Evolutionary conservation across 2,113 vertebrate species (phyloP).

Genomic region (Oriolus oriolus): DNA sequence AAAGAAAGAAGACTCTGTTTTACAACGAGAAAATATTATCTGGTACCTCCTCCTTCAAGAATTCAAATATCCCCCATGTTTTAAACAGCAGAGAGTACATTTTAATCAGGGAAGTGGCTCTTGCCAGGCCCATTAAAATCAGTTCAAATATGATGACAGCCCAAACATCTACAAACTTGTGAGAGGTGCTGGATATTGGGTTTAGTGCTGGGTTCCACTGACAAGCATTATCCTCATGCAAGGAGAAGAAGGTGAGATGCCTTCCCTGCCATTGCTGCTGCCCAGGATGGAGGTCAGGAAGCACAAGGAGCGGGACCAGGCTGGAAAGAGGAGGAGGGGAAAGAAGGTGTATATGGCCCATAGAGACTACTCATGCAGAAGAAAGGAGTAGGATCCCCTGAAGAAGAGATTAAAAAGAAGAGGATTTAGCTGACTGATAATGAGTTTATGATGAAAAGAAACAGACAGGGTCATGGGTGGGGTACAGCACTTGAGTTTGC

Average conservation of each 20-base stretch:
- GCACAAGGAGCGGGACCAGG: not conserved
- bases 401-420: not conserved
- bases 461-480: not conserved
- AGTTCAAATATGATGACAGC: not conserved
- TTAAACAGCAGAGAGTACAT: not conserved
- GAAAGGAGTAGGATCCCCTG: not conserved
- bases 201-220: not conserved
- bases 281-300: not conserved
- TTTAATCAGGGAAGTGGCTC: not conserved
- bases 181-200: not conserved
- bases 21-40: not conserved
- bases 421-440: not conserved
- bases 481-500: not conserved
- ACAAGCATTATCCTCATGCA: accelerated
- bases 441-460: not conserved
- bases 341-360: not conserved
- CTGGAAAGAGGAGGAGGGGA: not conserved
- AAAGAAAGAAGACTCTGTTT: not conserved
- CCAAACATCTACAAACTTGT: not conserved
- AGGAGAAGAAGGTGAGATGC: not conserved
- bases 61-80: not conserved
- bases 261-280: not conserved
- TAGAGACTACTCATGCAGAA: not conserved
- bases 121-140: not conserved
- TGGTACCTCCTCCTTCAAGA: not conserved